Percentiles rank a stretch among this genome's conserved stretches.
phyloP scores from a whole-genome alignment of 2,797 vertebrate genomes.

The Oryzias sinensis region DNA sequence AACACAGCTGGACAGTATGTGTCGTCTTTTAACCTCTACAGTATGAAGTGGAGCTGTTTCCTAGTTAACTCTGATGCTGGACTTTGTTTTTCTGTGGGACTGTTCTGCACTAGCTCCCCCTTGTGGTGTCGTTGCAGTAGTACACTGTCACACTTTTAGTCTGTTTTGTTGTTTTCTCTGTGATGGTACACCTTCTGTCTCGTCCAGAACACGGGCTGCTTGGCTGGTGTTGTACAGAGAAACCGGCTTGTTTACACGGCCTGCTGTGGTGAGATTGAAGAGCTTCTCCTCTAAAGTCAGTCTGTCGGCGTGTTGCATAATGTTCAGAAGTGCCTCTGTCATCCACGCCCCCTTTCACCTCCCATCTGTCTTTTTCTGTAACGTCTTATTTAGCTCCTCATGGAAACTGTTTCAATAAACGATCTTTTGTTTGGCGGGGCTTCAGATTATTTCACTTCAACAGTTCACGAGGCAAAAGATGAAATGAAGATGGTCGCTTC shows the following conservation, averaged over 20 bases:
- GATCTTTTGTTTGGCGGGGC: slow-evolving; percentile 17
- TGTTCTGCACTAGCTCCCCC: too few relatives aligned
- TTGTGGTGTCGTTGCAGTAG: too few relatives aligned
- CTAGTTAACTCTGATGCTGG: too few relatives aligned
- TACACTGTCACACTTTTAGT: too few relatives aligned
- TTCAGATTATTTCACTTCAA: background rate
- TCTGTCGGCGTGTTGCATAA: slow-evolving; percentile 45
- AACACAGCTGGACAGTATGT: too few relatives aligned
- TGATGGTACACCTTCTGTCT: background rate
- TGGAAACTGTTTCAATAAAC: slow-evolving; percentile 58
- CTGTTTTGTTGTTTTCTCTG: too few relatives aligned
- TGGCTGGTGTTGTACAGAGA: slow-evolving; percentile 97
- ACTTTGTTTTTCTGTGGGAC: too few relatives aligned
- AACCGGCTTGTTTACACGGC: slow-evolving; percentile 90
- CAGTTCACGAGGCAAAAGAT: background rate
- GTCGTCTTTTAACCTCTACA: too few relatives aligned
- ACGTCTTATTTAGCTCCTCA: slow-evolving; percentile 30
- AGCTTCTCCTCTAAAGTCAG: slow-evolving; percentile 7
- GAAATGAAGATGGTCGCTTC: background rate
- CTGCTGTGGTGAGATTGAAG: slow-evolving; percentile 49
- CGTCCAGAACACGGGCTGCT: slow-evolving; percentile 57
- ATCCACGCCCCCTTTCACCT: slow-evolving; percentile 5
- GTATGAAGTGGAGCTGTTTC: too few relatives aligned
- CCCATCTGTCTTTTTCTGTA: background rate
- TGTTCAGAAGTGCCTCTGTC: slow-evolving; percentile 77